Conservation (phyloP, 2,888 invertebrate genomes). For the Nasonovia ribisnigri region DNA sequence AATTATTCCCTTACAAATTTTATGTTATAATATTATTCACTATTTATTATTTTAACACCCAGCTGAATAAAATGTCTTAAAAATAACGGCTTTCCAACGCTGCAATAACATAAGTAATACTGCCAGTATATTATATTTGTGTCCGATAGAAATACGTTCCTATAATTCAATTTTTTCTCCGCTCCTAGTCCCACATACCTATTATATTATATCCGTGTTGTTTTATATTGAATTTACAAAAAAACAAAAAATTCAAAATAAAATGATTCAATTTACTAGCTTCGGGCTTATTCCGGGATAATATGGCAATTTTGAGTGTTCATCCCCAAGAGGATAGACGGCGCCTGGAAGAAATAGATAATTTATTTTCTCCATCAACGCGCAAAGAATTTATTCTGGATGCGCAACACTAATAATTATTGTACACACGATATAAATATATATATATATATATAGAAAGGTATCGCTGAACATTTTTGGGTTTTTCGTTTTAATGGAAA, state of each 20-base stretch:
- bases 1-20: background rate
- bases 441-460: background rate
- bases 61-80: background rate
- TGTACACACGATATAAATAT: background rate
- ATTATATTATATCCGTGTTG: background rate
- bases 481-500: constrained; percentile 30
- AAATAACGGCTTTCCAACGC: background rate
- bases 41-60: background rate
- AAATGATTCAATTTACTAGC: background rate
- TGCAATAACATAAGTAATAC: background rate
- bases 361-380: constrained; percentile 15
- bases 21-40: background rate
- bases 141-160: background rate
- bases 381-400: background rate
- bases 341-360: background rate
- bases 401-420: background rate
- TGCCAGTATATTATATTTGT: background rate
- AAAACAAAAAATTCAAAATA: background rate
- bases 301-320: constrained; percentile 24
- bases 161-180: background rate
- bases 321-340: background rate
- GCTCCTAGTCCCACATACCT: background rate
- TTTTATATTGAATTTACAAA: background rate
- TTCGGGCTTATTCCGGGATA: background rate
- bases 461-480: background rate